Evolutionary conservation across 2,888 invertebrate genomes (phyloP).

Genomic region (Apoda limacodes): DNA sequence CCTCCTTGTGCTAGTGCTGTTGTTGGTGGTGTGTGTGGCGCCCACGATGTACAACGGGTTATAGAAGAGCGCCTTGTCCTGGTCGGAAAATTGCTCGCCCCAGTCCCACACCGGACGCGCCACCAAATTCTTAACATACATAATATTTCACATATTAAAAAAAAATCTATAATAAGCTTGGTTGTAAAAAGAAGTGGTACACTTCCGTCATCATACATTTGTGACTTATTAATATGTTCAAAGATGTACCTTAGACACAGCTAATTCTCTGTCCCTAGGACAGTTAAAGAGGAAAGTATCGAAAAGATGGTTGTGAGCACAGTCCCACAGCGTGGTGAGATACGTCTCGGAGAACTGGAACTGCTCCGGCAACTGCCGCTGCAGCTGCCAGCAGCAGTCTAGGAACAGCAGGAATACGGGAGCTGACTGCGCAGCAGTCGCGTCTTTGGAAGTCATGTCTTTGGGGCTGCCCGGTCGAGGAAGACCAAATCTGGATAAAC

Average conservation of each 20-base stretch:
- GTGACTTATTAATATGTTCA: too few species aligned
- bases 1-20: conserved; percentile 28
- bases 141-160: too few species aligned
- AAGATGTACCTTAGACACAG: conserved; percentile 67
- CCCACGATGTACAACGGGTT: conserved; percentile 78
- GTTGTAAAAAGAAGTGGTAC: too few species aligned
- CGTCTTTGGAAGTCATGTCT: conserved; percentile 35
- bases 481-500: conserved; percentile 72
- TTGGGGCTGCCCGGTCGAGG: conserved; percentile 71
- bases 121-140: conserved; percentile 71
- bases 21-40: conserved; percentile 22
- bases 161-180: too few species aligned
- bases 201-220: too few species aligned
- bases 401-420: conserved; percentile 92
- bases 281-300: conserved; percentile 95
- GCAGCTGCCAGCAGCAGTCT: conserved; percentile 94
- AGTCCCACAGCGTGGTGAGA: conserved; percentile 93
- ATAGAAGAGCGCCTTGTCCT: conserved; percentile 84
- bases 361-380: conserved; percentile 86
- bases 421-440: conserved; percentile 61
- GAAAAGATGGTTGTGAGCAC: conserved; percentile 87
- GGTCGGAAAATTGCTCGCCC: conserved; percentile 86
- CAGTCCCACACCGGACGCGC: conserved; percentile 90
- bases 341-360: conserved; percentile 95
- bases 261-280: conserved; percentile 79